Evolutionary conservation across 2,888 invertebrate species (phyloP).

Genomic region (Synergus umbraculus): DNA sequence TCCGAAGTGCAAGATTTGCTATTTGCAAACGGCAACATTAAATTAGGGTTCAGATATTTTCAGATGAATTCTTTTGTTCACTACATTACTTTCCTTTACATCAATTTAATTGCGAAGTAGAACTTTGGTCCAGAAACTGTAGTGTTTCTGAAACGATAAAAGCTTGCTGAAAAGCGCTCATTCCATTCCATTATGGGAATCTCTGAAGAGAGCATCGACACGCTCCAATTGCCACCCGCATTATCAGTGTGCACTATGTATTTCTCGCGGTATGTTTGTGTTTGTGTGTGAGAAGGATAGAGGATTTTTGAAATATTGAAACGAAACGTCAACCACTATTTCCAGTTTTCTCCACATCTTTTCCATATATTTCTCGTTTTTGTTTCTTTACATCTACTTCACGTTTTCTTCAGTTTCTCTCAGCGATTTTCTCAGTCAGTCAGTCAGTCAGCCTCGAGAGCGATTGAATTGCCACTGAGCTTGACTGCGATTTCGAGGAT

Average conservation of each 20-base stretch:
- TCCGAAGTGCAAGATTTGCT: background rate
- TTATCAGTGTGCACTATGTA: conserved; percentile 55
- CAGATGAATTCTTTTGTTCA: too few species aligned
- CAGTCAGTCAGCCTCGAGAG: conserved; percentile 51
- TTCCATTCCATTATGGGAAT: conserved; percentile 69
- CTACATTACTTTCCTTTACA: too few species aligned
- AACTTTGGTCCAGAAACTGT: background rate
- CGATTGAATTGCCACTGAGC: conserved; percentile 63
- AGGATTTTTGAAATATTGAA: conserved; percentile 72
- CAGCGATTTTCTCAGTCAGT: conserved; percentile 44
- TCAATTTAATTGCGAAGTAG: background rate
- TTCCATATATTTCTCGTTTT: conserved; percentile 49
- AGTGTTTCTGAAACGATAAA: background rate
- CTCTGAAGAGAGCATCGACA: conserved; percentile 61
- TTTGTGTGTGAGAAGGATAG: conserved; percentile 52
- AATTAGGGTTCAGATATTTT: too few species aligned
- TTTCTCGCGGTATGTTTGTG: conserved; percentile 45
- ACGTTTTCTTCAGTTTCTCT: conserved; percentile 41
- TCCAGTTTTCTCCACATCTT: conserved; percentile 54
- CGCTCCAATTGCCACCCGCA: conserved; percentile 70
- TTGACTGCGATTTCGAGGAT: conserved; percentile 61
- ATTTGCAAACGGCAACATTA: background rate
- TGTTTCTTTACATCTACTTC: conserved; percentile 42
- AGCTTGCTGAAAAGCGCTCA: conserved; percentile 47
- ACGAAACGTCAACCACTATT: conserved; percentile 61